phyloP scores from a whole-genome alignment of 2,888 invertebrate genomes.

The Rhingia rostrata region DNA sequence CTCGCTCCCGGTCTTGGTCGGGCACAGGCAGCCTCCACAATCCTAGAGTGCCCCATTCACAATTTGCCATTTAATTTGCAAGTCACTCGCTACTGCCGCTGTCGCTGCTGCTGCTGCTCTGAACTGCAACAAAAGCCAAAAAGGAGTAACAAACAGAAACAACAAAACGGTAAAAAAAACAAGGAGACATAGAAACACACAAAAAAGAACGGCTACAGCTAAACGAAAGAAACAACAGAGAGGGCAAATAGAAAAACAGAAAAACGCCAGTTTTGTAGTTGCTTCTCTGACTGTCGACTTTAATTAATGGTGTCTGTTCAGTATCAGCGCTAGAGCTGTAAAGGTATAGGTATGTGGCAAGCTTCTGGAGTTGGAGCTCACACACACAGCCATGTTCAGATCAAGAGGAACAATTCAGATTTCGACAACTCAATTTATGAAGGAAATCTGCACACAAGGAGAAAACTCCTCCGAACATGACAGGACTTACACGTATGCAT shows the following conservation, averaged over 20 bases:
- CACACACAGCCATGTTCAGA: conserved; percentile 19
- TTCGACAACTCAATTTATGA: conserved; percentile 74
- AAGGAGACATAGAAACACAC: conserved; percentile 31
- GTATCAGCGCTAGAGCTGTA: conserved; percentile 26
- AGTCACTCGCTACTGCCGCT: conserved; percentile 22
- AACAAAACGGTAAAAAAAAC: conserved; percentile 39
- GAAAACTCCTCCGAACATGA: conserved; percentile 31
- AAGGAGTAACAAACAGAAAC: conserved; percentile 63
- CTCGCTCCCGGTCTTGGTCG: conserved; percentile 26
- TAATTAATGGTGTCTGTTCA: conserved; percentile 75
- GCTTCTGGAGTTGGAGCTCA: conserved; percentile 49
- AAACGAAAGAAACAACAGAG: conserved; percentile 66
- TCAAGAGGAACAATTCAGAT: conserved; percentile 70
- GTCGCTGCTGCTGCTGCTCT: background rate
- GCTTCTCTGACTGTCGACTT: conserved; percentile 75
- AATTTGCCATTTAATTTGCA: conserved; percentile 76
- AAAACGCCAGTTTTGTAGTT: conserved; percentile 65
- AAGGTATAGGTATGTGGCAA: background rate
- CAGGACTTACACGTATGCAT: conserved; percentile 47
- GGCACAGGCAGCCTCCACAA: conserved; percentile 14
- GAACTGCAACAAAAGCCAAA: conserved; percentile 65
- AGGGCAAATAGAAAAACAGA: conserved; percentile 66
- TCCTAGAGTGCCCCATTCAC: conserved; percentile 39
- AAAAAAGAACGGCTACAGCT: conserved; percentile 46
- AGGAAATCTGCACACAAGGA: conserved; percentile 16